Evolutionary conservation across 2,888 invertebrate genomes (phyloP), one percentile per base, ranked within the genome.

Genomic region (Synanthedon andrenaeformis): DNA sequence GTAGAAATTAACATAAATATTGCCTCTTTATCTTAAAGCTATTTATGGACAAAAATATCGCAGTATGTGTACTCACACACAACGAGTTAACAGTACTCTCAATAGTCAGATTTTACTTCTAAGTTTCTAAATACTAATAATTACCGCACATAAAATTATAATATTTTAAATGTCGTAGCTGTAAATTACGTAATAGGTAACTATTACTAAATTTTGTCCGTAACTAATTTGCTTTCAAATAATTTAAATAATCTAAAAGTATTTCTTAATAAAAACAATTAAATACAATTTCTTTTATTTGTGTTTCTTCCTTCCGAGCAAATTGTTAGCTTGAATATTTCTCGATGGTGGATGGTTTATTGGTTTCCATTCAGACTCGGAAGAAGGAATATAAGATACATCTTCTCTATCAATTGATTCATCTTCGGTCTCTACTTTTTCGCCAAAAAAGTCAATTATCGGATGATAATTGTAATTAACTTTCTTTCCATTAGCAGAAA

Each of bases 391-490:
- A 58, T 69, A 83, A 17, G 71, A 67, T 48, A 72, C 55, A 54
- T 86, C 87, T 63, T 82, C 85, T 66, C 86, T 74, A 54, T 87
- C 87, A 58, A 83, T 82, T 12, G 79, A 76, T 45, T 72, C 72
- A 51, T 77, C 73, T 51, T 72, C 71, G 49, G 59, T 62, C 42
- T 76, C 76, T 60, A 74, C 77, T 42, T 70, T 78, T 41, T 71
- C 74, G 59, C 89, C 91, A 71, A 94, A 94, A 71, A 93, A 94
- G 67, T 94, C 94, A 61, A 94, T 93, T 51, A 94, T 94, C 1
- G 94, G 94, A 76, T 94, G 94, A 65, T 94, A 94, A 69, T 92
- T 93, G 69, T 94, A 94, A 79, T 94, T 94, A 49, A 94, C 89
- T 65, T 92, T 89, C 66, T 90, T 89, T 13, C 74, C 74, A 55